phyloP scores from a whole-genome alignment of 2,797 vertebrate genomes.

The Macrochelys suwanniensis region DNA sequence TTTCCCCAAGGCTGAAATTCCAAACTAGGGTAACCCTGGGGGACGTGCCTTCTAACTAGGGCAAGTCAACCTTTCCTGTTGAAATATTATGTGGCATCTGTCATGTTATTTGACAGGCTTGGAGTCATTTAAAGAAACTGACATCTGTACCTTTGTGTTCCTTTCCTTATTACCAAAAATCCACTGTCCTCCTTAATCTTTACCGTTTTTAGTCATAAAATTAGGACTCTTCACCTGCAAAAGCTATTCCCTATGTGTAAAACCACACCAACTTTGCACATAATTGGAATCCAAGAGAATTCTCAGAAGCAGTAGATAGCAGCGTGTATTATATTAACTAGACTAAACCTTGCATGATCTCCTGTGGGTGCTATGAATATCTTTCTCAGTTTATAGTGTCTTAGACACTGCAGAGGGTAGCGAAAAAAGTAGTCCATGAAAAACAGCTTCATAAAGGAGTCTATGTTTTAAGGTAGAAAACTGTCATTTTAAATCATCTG shows the following conservation, averaged over 20 bases:
- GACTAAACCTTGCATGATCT: background rate
- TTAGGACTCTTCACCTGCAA: constrained; percentile 1
- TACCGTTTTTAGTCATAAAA: constrained; percentile 8
- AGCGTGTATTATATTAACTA: background rate
- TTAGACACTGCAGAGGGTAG: constrained; percentile 20
- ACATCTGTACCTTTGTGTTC: background rate
- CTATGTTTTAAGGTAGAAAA: background rate
- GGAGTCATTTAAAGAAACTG: constrained; percentile 33
- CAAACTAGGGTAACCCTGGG: background rate
- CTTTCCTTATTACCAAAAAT: constrained; percentile 46
- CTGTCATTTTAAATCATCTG: constrained; percentile 1
- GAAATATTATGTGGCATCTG: background rate
- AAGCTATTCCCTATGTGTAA: background rate
- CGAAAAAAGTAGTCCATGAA: background rate
- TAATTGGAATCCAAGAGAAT: constrained; percentile 28
- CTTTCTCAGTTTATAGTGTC: constrained; percentile 29
- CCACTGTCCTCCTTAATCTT: constrained; percentile 41
- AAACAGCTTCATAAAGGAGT: constrained; percentile 15
- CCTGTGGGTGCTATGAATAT: constrained; percentile 39
- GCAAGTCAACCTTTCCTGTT: background rate
- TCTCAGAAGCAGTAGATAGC: background rate
- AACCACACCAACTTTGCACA: background rate
- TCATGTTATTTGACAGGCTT: background rate
- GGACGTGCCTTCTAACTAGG: background rate
- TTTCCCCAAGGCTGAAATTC: constrained; percentile 48